Evolutionary conservation across 1,140 invertebrate genomes (phyloP), one percentile per base, ranked within the genome.

Genomic region (Drosophila parabipectinata): DNA sequence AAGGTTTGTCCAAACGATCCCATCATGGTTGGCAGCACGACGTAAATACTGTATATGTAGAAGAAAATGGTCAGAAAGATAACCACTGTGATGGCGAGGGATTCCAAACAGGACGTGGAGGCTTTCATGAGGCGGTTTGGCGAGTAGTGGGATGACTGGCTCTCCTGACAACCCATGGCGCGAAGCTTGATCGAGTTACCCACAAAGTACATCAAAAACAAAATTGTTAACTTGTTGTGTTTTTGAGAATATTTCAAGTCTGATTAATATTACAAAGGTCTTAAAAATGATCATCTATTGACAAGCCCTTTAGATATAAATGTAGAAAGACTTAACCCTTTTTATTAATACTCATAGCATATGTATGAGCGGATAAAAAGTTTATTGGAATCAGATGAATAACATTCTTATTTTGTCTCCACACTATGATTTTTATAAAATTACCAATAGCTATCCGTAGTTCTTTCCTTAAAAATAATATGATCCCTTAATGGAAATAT

Each of bases 21-120:
- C 5, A 41, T 39, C 4, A 78, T 4, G 2, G 61, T 45, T 4
- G 82, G 82, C 21, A 85, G 12, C 7, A 82, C 50, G 1, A 51
- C 52, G 1, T 47, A 34, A 28, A 78, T 15, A 6, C 72, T 74
- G 30, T 75, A 87, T 1, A 66, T 1, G 12, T 63, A 45, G 4
- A 53, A 55, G 9, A 75, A 69, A 3, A 37, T n/a, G 7, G 39
- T 56, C 4, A 67, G 8, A 41, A 7, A 0, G 14, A n/a, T 0
- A 12, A 39, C 34, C 15, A 62, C 0, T 18, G 66, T 5, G 1
- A 41, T 3, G 2, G 37, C 44, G 1, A 81, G 1, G 1, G 50
- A 34, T 18, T 85, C 59, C n/a, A 14, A 4, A 60, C 24, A 52
- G 1, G n/a, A 12, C 10, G 28, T 26, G 12, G 7, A 8, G 8